Evolutionary conservation across 2,113 vertebrate species (phyloP), one percentile per base, ranked within the genome.

Genomic region (Pygathrix nemaeus): DNA sequence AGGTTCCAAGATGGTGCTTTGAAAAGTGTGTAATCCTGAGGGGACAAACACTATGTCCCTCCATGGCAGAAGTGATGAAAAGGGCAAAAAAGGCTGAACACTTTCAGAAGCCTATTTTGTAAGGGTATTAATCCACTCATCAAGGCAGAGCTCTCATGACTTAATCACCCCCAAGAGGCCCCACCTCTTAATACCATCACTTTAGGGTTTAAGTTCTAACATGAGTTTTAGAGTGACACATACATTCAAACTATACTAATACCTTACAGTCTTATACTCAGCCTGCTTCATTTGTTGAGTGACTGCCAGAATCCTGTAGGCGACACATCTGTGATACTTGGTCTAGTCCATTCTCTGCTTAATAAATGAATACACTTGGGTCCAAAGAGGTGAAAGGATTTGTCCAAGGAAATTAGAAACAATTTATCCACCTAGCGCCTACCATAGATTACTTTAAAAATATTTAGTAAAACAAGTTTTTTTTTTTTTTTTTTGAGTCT

Each of bases 381-480:
- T 25, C 50, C 66, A 61, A 76, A 55, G 13, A 89, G 38, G 30
- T 89, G 16, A 75, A 81, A 73, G 23, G 21, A 59, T 8, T 76
- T 86, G 25, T 18, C 32, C 85, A 86, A 75, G 61, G 59, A 92
- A 89, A 93, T 43, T 55, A 48, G 95, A 95, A 90, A 55, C 40
- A 50, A 32, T 16, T 35, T 88, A 64, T 40, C 43, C 6, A 90
- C 27, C 52, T 70, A 20, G 73, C 10, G 50, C 40, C 27, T 40
- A 78, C 40, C 16, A 1, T 64, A 40, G 79, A 38, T 72, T 93
- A 79, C 40, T 86, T 93, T 66, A 79, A 57, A 88, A 84, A 66
- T 73, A 79, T 50, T 57, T 64, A 23, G 25, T 72, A 90, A 93
- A 92, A 78, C 18, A 84, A 23, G 3, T 18, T 81, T 86, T 27